These are phyloP conservation scores for Corythornis cristatus DNA, from an alignment of 2,113 vertebrate genomes.

Conservation along the genomic window DNA sequence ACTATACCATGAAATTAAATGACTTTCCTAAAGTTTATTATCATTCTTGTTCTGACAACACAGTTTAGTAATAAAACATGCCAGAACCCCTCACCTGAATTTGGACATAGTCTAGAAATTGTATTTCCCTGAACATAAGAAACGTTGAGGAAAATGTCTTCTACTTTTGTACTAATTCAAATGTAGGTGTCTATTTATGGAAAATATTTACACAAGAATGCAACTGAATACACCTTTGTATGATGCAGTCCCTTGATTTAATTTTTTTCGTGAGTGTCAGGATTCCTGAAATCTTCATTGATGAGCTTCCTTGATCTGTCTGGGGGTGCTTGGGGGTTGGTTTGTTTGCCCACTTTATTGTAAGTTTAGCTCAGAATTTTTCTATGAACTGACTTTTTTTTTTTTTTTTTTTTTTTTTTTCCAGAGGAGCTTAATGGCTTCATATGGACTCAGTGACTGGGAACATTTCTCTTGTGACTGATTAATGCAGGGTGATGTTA, in stretches of 20 bases:
- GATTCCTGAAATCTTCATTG: background rate
- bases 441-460: background rate
- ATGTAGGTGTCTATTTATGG: background rate
- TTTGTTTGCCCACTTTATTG: background rate
- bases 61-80: background rate
- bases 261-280: background rate
- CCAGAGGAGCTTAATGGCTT: background rate
- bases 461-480: background rate
- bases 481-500: background rate
- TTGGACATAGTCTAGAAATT: background rate
- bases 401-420: background rate
- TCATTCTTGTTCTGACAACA: background rate
- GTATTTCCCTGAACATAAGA: background rate
- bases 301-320: background rate
- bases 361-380: background rate
- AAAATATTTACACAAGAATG: background rate
- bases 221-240: background rate
- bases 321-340: background rate
- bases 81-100: background rate
- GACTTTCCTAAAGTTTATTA: background rate
- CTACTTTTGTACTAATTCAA: background rate
- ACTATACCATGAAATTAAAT: background rate
- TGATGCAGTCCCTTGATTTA: fast-evolving
- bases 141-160: background rate
- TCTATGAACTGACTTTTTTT: background rate